A percentile compares a stretch with the other conserved stretches of the same genome.
Conservation (phyloP, 2,797 vertebrate genomes). For the Catostomus latipinnis region DNA sequence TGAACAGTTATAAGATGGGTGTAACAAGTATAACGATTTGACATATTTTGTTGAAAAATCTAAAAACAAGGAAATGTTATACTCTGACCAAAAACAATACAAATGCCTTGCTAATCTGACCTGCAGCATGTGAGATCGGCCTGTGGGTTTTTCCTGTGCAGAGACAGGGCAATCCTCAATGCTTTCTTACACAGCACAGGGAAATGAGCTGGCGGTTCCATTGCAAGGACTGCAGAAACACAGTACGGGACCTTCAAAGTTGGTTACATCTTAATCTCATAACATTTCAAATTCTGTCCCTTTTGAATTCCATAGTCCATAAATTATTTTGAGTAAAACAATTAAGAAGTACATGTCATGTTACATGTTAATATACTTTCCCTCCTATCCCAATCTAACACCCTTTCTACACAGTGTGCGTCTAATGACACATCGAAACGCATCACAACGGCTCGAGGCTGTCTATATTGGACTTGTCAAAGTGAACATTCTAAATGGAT, state of each 20-base stretch:
- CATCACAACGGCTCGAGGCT: no score
- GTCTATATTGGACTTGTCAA: no score
- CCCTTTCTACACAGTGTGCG: no score
- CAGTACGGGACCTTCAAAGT: no score
- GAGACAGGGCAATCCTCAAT: constrained; percentile 81
- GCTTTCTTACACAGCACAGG: constrained; percentile 87
- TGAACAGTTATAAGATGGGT: constrained; percentile 13
- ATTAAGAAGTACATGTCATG: no score
- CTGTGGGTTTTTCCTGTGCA: constrained; percentile 80
- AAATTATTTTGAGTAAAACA: no score
- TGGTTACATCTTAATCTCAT: neutral
- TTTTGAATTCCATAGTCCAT: neutral
- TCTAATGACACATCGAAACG: no score
- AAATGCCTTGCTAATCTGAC: constrained; percentile 66
- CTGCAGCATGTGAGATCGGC: constrained; percentile 82
- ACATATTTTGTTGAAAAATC: constrained; percentile 1
- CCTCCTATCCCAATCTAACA: no score
- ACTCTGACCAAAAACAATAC: constrained; percentile 3
- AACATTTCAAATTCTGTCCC: neutral
- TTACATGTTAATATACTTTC: no score
- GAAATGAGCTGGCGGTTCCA: constrained; percentile 88
- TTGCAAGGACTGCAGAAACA: constrained; percentile 80
- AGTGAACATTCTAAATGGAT: no score
- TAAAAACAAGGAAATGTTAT: constrained; percentile 17
- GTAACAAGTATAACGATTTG: constrained; percentile 8